phyloP scores from a whole-genome alignment of 2,797 vertebrate species.

The Xiphorhynchus erythropygius region DNA sequence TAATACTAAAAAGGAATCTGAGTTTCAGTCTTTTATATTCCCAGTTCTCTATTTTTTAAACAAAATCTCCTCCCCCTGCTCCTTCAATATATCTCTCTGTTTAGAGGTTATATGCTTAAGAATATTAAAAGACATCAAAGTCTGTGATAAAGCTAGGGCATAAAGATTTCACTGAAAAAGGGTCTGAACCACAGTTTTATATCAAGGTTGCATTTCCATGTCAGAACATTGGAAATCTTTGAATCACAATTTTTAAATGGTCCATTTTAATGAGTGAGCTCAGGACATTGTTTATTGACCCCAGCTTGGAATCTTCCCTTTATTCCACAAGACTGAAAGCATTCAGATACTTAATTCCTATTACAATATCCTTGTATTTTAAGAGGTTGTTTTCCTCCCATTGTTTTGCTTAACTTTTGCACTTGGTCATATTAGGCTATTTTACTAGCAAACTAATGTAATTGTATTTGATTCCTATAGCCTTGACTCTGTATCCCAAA shows the following conservation, averaged over 20 bases:
- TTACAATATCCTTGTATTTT: neutral
- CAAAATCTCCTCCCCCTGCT: slow-evolving; percentile 11
- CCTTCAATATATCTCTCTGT: neutral
- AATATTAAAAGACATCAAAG: slow-evolving; percentile 34
- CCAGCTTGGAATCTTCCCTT: neutral
- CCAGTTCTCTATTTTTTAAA: slow-evolving; percentile 22
- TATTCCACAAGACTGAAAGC: neutral
- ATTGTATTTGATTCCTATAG: neutral
- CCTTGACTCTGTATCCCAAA: neutral
- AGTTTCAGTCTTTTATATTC: slow-evolving; percentile 42
- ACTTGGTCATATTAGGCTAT: neutral
- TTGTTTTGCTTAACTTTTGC: neutral
- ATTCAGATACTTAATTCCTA: neutral
- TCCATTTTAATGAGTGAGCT: neutral
- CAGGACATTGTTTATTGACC: neutral
- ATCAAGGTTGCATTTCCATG: neutral
- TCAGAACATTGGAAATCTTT: neutral
- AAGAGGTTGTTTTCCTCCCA: neutral
- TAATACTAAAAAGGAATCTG: slow-evolving; percentile 30
- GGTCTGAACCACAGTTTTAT: neutral
- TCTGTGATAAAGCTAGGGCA: slow-evolving; percentile 2
- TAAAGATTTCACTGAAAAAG: neutral
- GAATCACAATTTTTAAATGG: neutral
- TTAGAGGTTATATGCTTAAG: slow-evolving; percentile 36
- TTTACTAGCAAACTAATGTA: slow-evolving; percentile 56